Conservation (phyloP, 1,140 invertebrate genomes). For the Nylanderia fulva region DNA sequence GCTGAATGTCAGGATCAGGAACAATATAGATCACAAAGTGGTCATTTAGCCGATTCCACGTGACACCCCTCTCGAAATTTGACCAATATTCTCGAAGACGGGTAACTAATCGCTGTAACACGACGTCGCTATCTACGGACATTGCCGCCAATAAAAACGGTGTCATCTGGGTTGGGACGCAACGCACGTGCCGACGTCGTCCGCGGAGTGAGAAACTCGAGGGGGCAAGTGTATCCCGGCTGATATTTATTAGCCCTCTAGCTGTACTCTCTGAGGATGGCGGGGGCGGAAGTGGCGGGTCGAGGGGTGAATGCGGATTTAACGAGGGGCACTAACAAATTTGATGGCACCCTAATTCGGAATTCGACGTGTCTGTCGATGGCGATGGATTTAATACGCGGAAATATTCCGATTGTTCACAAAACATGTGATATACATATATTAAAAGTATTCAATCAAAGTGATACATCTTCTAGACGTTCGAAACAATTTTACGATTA, state of each 20-base stretch:
- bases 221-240: constrained; percentile 69
- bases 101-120: constrained; percentile 15
- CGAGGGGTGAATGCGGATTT: constrained; percentile 54
- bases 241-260: constrained; percentile 79
- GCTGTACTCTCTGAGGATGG: constrained; percentile 40
- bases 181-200: constrained; percentile 78
- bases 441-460: constrained; percentile 9
- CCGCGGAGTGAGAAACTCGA: constrained; percentile 64
- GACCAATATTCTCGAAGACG: constrained; percentile 49
- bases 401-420: background rate
- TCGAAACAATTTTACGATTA: background rate
- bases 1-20: background rate
- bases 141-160: constrained; percentile 81
- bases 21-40: constrained; percentile 18
- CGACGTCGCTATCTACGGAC: constrained; percentile 49
- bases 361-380: constrained; percentile 40
- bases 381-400: constrained; percentile 26
- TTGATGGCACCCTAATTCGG: constrained; percentile 50
- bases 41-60: constrained; percentile 6
- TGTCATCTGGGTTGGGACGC: constrained; percentile 77
- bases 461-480: background rate
- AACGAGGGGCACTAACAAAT: constrained; percentile 62
- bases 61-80: constrained; percentile 3
- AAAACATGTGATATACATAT: constrained; percentile 4
- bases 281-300: background rate